Evolutionary conservation across 2,888 invertebrate genomes (phyloP).

Genomic region (Drosophila percnosoma): DNA sequence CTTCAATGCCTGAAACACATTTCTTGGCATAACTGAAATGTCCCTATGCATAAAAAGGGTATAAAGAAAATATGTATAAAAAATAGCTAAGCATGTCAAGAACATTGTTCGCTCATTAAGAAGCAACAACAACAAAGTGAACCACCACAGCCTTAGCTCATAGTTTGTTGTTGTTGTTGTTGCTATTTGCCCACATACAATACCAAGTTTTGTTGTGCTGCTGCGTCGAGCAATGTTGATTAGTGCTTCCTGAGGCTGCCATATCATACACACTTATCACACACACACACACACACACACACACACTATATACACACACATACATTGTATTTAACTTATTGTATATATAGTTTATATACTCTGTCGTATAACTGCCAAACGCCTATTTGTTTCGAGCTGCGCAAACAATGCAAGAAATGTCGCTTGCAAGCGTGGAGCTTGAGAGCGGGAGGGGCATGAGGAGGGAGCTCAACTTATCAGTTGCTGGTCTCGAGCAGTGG

Average conservation of each 20-base stretch:
- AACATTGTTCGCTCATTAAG: slow-evolving; percentile 78
- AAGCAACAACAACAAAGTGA: slow-evolving; percentile 33
- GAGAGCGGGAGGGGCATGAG: not conserved
- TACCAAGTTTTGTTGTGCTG: slow-evolving; percentile 66
- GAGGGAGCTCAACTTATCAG: slow-evolving; percentile 45
- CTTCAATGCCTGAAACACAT: not conserved
- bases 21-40: not conserved
- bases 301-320: not conserved
- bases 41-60: not conserved
- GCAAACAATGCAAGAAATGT: slow-evolving; percentile 54
- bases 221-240: slow-evolving; percentile 64
- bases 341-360: slow-evolving; percentile 21
- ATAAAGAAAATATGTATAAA: slow-evolving; percentile 25
- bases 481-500: slow-evolving; percentile 12
- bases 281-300: slow-evolving; percentile 13
- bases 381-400: slow-evolving; percentile 54
- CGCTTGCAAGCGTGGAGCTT: slow-evolving; percentile 4
- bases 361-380: slow-evolving; percentile 28
- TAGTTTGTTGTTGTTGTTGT: slow-evolving; percentile 43
- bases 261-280: slow-evolving; percentile 57
- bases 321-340: slow-evolving; percentile 1
- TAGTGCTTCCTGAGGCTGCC: slow-evolving; percentile 79
- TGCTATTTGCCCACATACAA: slow-evolving; percentile 57
- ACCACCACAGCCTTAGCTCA: slow-evolving; percentile 1
- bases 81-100: slow-evolving; percentile 74